Percentiles rank a stretch among this genome's conserved stretches.
phyloP scores from a whole-genome alignment of 2,888 invertebrate genomes.

The Sinopyrophorus schimmeli region DNA sequence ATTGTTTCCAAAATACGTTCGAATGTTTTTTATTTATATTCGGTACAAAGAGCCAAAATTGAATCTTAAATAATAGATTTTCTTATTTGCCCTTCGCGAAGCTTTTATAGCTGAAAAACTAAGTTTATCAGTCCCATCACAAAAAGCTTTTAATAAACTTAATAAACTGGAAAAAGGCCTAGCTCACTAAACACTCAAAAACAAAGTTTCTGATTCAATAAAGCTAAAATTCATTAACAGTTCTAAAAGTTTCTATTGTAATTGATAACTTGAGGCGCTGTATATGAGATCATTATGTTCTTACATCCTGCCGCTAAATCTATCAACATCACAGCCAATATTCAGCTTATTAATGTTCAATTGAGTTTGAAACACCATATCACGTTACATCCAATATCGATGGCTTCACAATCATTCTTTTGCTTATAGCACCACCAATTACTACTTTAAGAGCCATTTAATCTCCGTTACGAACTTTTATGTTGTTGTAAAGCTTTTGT shows the following conservation, averaged over 20 bases:
- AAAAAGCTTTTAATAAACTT: slow-evolving; percentile 14
- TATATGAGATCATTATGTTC: slow-evolving; percentile 17
- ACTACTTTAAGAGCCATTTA: too few relatives aligned
- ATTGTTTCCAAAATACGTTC: too few relatives aligned
- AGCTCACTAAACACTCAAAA: slow-evolving; percentile 5
- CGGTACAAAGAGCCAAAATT: slow-evolving; percentile 8
- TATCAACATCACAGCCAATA: slow-evolving; percentile 20
- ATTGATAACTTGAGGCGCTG: slow-evolving; percentile 16
- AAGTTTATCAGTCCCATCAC: slow-evolving; percentile 13
- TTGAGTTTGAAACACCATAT: too few relatives aligned
- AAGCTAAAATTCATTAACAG: slow-evolving; percentile 14
- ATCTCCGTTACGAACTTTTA: too few relatives aligned
- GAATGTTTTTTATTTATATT: slow-evolving; percentile 13
- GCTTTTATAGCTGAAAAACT: slow-evolving; percentile 11
- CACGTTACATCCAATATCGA: too few relatives aligned
- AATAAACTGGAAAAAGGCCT: slow-evolving; percentile 10
- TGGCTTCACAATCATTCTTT: too few relatives aligned
- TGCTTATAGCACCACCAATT: too few relatives aligned
- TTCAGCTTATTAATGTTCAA: slow-evolving; percentile 6
- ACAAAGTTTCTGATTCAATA: slow-evolving; percentile 13
- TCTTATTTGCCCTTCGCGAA: slow-evolving; percentile 6
- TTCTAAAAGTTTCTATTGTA: slow-evolving; percentile 14
- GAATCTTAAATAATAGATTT: slow-evolving; percentile 12
- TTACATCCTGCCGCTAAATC: slow-evolving; percentile 8
- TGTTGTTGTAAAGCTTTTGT: too few relatives aligned